phyloP scores from a whole-genome alignment of 2,888 invertebrate species.

The Halictus quadricinctus region DNA sequence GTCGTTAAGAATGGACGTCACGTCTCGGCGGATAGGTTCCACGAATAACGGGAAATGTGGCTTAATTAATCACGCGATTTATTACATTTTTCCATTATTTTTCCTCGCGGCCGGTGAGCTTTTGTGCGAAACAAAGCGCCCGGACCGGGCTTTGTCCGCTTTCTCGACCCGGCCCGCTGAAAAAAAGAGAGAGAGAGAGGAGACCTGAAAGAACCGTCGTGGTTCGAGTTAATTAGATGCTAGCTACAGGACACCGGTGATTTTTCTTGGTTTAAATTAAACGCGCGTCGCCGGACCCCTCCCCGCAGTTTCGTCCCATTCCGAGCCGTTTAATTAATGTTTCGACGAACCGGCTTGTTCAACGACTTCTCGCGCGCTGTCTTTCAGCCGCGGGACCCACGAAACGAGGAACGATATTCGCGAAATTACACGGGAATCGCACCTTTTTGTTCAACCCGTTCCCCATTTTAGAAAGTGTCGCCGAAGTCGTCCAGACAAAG shows the following conservation, averaged over 20 bases:
- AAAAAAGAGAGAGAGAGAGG: slow-evolving; percentile 18
- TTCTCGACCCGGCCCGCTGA: slow-evolving; percentile 39
- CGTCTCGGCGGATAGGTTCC: slow-evolving; percentile 32
- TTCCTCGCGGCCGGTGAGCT: slow-evolving; percentile 56
- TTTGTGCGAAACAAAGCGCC: slow-evolving; percentile 70
- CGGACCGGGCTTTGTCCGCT: slow-evolving; percentile 53
- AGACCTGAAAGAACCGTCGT: slow-evolving; percentile 34
- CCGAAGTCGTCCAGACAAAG: background rate
- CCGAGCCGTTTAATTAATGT: slow-evolving; percentile 50
- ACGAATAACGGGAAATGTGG: slow-evolving; percentile 40
- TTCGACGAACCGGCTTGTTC: slow-evolving; percentile 32
- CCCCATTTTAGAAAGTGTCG: background rate
- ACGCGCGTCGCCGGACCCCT: slow-evolving; percentile 25
- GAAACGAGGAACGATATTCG: slow-evolving; percentile 7
- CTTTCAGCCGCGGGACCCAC: background rate
- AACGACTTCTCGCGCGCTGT: background rate
- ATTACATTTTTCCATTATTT: slow-evolving; percentile 69
- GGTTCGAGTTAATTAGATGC: slow-evolving; percentile 69
- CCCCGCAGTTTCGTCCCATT: slow-evolving; percentile 12
- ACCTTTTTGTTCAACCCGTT: background rate
- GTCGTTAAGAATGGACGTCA: slow-evolving; percentile 37
- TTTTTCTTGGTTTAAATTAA: slow-evolving; percentile 64
- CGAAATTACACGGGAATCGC: background rate
- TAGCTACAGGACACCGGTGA: slow-evolving; percentile 63
- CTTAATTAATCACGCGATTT: slow-evolving; percentile 73